Base-by-base conservation (phyloP, 2,888 invertebrate species). In the Tribolium freemani region DNA sequence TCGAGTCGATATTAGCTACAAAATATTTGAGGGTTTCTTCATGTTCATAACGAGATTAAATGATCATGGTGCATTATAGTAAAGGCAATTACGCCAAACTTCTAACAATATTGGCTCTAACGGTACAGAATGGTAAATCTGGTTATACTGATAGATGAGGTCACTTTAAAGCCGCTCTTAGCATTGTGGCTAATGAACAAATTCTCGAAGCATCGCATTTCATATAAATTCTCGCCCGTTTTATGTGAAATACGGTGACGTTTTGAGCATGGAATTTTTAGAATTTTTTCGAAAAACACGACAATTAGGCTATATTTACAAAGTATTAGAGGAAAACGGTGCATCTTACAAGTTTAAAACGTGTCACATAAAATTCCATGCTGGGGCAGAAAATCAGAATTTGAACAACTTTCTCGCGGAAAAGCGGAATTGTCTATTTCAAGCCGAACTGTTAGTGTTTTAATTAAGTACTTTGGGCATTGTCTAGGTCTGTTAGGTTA, bases 61-160 rank as follows among this genome's bases (percentile, higher is more conserved):
- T 67, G 44, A 61, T 70, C 64, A 60, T 73, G 66, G 73, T 73
- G 73, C 70, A 73, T 69, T 56, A 64, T 63, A 66, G 38, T 61
- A 57, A 70, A 70, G 63, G 67, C 70, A 54, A 60, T 67, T n/a
- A 69, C 69, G 69, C 68, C 72, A 72, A 64, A 60, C 38, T 69
- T 31, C 69, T 61, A 63, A 72, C 50, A 69, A 67, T 61, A 58
- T 69, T 66, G 73, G 68, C 68, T 61, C 57, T 69, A 68, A 63
- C 48, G 51, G 50, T 50, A 46, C 16, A 30, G 30, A 50, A 46
- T 13, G 44, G 26, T 8, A 58, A 54, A 44, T 57, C 13, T 44
- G 57, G 44, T 20, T 46, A 58, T 57, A 57, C 13, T 8, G 46
- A 26, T 56, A 68, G 8, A 66, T 68, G 72, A 72, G 68, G 72